These are phyloP conservation scores for Ophraella communa DNA, from an alignment of 2,888 invertebrate species.

Conservation along the genomic window DNA sequence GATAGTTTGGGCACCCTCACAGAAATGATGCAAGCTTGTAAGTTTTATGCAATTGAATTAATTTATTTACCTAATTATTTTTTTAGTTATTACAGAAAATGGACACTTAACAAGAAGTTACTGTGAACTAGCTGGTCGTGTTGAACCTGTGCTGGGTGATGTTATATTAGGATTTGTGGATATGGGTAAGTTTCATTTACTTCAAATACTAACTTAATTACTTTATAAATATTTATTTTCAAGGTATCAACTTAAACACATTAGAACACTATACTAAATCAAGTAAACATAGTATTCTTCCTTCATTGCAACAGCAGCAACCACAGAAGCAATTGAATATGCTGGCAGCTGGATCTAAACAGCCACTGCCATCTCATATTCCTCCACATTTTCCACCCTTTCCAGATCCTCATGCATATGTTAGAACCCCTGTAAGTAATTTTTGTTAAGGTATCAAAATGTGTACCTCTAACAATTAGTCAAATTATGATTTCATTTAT, in stretches of 20 bases:
- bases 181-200: constrained; percentile 74
- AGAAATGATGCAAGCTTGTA: constrained; percentile 90
- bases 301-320: constrained; percentile 74
- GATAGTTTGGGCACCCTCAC: constrained; percentile 84
- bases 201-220: background rate
- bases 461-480: too few relatives aligned
- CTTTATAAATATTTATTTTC: constrained; percentile 24
- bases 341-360: constrained; percentile 83
- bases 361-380: constrained; percentile 84
- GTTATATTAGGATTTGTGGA: constrained; percentile 84
- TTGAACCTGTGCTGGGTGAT: constrained; percentile 88
- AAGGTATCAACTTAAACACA: constrained; percentile 71
- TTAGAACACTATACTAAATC: constrained; percentile 79
- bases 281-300: constrained; percentile 72
- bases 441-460: constrained; percentile 11
- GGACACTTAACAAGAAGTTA: constrained; percentile 82
- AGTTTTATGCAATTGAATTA: constrained; percentile 56
- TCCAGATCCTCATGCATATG: constrained; percentile 98
- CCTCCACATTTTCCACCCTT: constrained; percentile 89
- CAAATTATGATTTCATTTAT: too few relatives aligned
- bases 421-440: constrained; percentile 82
- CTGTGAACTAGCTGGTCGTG: constrained; percentile 89
- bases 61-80: background rate
- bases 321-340: constrained; percentile 82
- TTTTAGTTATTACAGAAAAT: constrained; percentile 80